Conservation (phyloP, 1,140 invertebrate species). For the Ylistrum balloti region DNA sequence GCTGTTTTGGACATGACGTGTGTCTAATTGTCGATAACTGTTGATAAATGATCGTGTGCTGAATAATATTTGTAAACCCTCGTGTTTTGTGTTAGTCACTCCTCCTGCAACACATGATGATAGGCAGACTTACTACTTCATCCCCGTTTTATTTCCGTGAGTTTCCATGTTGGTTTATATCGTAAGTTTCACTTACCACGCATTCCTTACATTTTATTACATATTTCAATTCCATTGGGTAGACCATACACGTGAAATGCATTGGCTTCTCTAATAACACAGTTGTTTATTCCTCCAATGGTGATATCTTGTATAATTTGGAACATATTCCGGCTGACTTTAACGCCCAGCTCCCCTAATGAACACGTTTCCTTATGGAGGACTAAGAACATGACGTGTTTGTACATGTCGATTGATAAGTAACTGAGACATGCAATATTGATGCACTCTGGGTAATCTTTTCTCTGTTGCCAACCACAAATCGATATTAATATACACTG, state of each 20-base stretch:
- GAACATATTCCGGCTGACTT: not conserved
- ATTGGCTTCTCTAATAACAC: not conserved
- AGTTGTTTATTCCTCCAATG: not conserved
- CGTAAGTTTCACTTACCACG: not conserved
- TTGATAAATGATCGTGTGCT: no score
- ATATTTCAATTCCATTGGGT: slow-evolving; percentile 24
- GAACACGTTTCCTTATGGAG: slow-evolving; percentile 24
- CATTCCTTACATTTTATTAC: slow-evolving; percentile 8
- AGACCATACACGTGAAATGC: not conserved
- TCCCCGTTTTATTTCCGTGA: not conserved
- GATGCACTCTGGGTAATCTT: slow-evolving; percentile 37
- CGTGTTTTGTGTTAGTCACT: not conserved
- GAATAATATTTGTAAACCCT: no score
- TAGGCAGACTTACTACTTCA: not conserved
- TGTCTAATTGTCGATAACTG: no score
- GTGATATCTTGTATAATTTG: not conserved
- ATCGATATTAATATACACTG: slow-evolving; percentile 14
- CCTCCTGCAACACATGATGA: not conserved
- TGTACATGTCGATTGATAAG: slow-evolving; percentile 20
- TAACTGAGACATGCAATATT: slow-evolving; percentile 21
- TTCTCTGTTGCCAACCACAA: not conserved
- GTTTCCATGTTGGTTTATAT: not conserved
- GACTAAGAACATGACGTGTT: slow-evolving; percentile 34
- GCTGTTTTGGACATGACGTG: no score
- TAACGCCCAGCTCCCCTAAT: not conserved